Percentiles rank a stretch among this genome's conserved stretches.
Evolutionary conservation across 2,888 invertebrate genomes (phyloP).

Genomic region (Pammene fasciana): DNA sequence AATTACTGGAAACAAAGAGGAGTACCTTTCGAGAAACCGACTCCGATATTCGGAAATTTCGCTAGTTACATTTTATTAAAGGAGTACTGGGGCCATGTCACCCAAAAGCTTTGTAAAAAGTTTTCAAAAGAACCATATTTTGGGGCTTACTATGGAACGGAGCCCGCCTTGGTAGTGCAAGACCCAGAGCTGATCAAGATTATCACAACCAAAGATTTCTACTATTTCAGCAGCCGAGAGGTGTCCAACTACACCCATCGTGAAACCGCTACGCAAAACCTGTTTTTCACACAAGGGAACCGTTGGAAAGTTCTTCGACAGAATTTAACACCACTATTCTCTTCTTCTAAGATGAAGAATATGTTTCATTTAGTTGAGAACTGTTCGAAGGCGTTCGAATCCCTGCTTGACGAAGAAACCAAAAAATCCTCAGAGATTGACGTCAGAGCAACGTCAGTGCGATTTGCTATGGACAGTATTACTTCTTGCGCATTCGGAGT

Average conservation of each 20-base stretch:
- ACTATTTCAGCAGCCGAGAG: constrained; percentile 48
- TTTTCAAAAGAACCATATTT: constrained; percentile 46
- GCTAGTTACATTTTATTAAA: constrained; percentile 41
- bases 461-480: constrained; percentile 42
- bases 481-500: constrained; percentile 42
- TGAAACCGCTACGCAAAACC: constrained; percentile 37
- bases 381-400: constrained; percentile 44
- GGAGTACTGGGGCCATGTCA: constrained; percentile 39
- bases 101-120: constrained; percentile 44
- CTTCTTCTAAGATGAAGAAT: constrained; percentile 45
- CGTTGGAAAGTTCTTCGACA: constrained; percentile 48
- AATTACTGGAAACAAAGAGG: constrained; percentile 46
- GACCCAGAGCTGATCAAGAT: constrained; percentile 47
- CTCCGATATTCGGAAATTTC: constrained; percentile 46
- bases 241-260: constrained; percentile 41
- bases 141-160: constrained; percentile 47
- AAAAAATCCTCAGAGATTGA: constrained; percentile 40
- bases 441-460: constrained; percentile 38
- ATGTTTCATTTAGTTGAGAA: constrained; percentile 51
- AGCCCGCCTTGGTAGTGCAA: constrained; percentile 47
- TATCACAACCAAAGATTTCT: constrained; percentile 47
- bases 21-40: constrained; percentile 44
- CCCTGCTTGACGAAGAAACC: constrained; percentile 37
- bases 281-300: constrained; percentile 43
- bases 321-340: constrained; percentile 47